These are phyloP conservation scores for Temnothorax ravouxi DNA, from an alignment of 2,888 invertebrate species.

Conservation along the genomic window DNA sequence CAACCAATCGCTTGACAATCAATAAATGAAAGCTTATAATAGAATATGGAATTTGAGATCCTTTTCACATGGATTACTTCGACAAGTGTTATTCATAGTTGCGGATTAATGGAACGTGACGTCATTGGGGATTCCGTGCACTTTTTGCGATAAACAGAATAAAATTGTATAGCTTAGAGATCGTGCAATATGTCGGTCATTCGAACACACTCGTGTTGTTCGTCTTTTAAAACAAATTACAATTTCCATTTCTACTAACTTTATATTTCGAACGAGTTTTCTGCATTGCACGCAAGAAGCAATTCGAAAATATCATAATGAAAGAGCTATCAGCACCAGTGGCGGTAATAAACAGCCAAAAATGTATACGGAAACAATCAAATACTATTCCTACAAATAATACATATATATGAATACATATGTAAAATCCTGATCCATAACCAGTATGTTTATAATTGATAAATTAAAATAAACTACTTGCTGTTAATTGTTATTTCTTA, in stretches of 20 bases:
- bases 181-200: neutral
- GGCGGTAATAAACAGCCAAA: neutral
- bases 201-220: neutral
- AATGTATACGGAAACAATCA: neutral
- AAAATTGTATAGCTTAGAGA: conserved; percentile 5
- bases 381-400: neutral
- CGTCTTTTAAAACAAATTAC: neutral
- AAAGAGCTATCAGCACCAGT: conserved; percentile 3
- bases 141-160: neutral
- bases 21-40: conserved; percentile 34
- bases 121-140: neutral
- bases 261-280: neutral
- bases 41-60: conserved; percentile 8
- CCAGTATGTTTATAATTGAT: neutral
- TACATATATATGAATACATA: neutral
- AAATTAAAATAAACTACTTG: neutral
- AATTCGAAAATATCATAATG: conserved; percentile 5
- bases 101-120: neutral
- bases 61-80: neutral
- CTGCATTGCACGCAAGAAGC: neutral
- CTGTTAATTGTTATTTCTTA: neutral
- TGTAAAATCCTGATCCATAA: neutral
- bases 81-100: conserved; percentile 5
- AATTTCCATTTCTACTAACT: neutral
- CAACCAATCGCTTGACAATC: neutral